Evolutionary conservation across 2,797 vertebrate species (phyloP).

Genomic region (Corythornis leucogaster): DNA sequence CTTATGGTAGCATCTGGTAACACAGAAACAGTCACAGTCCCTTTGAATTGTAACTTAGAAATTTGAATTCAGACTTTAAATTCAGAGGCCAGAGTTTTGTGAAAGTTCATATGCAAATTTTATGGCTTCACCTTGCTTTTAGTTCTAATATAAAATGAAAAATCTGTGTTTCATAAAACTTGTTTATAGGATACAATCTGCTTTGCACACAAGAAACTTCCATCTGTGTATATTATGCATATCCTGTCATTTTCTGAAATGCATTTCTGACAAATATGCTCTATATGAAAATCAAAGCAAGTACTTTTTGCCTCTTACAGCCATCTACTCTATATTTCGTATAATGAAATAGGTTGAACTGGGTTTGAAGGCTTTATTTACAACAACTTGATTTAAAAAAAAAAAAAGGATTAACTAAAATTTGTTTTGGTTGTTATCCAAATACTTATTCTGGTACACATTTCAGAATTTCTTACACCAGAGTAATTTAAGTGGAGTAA

Average conservation of each 20-base stretch:
- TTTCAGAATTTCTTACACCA: not conserved
- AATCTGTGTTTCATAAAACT: not conserved
- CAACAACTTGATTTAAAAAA: not conserved
- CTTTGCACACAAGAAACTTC: not conserved
- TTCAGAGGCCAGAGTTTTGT: not conserved
- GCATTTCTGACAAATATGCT: not conserved
- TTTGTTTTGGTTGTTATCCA: not conserved
- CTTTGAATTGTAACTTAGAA: not conserved
- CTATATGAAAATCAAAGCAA: not conserved
- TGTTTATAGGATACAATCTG: not conserved
- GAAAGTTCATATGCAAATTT: not conserved
- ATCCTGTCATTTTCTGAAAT: not conserved
- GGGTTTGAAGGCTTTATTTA: not conserved
- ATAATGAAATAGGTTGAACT: not conserved
- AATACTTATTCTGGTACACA: not conserved
- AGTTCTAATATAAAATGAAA: not conserved
- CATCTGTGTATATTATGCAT: not conserved
- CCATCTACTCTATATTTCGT: not conserved
- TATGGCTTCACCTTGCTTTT: not conserved
- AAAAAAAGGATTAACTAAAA: too few species aligned
- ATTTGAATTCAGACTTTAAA: not conserved
- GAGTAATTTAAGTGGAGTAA: not conserved
- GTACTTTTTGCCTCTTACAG: not conserved
- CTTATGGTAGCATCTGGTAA: not conserved
- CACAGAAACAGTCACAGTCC: not conserved